Conservation (phyloP, 64 coral and sea anemone species). For the Porites australiensis region DNA sequence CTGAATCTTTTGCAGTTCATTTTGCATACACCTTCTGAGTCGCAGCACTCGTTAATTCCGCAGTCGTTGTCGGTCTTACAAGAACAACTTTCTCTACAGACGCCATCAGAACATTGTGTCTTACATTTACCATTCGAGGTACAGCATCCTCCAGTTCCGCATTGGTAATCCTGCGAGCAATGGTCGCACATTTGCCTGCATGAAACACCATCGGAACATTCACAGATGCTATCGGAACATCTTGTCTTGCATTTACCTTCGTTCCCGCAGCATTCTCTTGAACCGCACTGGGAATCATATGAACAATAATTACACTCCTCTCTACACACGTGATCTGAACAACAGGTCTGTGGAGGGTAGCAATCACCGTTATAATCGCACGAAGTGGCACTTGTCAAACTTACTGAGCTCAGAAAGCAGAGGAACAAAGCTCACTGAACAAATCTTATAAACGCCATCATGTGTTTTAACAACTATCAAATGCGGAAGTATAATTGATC, state of each 20-base stretch:
- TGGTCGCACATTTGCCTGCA: too few relatives aligned
- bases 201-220: too few relatives aligned
- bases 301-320: not conserved
- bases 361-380: not conserved
- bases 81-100: too few relatives aligned
- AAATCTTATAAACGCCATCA: not conserved
- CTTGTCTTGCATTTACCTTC: too few relatives aligned
- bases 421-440: not conserved
- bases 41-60: slow-evolving; percentile 1
- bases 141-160: too few relatives aligned
- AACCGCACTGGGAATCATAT: not conserved
- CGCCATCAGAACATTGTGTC: too few relatives aligned
- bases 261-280: too few relatives aligned
- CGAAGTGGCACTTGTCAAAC: not conserved
- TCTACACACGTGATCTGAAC: not conserved
- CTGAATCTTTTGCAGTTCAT: too few relatives aligned
- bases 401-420: not conserved
- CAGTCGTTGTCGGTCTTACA: not conserved
- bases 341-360: not conserved
- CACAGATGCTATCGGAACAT: not conserved
- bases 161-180: too few relatives aligned
- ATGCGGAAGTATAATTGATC: not conserved
- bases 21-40: not conserved
- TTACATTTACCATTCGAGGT: too few relatives aligned
- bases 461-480: too few relatives aligned